phyloP scores from a whole-genome alignment of 30 jellyfish, hydroid and myxozoan genomes.

The Aurelia aurita region DNA sequence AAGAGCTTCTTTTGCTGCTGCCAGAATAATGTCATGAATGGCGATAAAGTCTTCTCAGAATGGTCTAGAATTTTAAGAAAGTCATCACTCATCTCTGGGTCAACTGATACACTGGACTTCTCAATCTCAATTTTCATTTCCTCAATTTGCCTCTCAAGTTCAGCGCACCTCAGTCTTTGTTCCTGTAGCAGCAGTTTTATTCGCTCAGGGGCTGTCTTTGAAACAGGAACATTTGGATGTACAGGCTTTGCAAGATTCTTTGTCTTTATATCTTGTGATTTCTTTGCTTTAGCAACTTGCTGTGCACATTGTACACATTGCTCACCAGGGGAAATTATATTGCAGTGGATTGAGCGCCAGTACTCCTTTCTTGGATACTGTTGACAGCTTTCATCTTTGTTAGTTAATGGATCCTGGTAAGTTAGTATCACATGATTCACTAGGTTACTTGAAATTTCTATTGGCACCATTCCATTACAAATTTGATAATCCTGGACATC shows the following conservation, averaged over 20 bases:
- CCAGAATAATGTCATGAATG: slow-evolving; percentile 45
- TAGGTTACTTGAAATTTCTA: not conserved
- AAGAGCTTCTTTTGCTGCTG: slow-evolving; percentile 32
- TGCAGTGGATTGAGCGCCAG: slow-evolving; percentile 28
- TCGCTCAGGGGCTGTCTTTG: slow-evolving; percentile 46
- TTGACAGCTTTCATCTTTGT: not conserved
- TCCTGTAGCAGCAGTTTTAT: slow-evolving; percentile 47
- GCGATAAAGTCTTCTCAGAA: slow-evolving; percentile 1
- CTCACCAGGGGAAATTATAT: slow-evolving; percentile 25
- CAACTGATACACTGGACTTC: not conserved
- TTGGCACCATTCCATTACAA: slow-evolving; percentile 2
- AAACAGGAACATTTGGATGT: slow-evolving; percentile 55
- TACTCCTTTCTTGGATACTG: slow-evolving; percentile 24
- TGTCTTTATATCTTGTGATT: slow-evolving; percentile 4
- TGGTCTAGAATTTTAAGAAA: not conserved
- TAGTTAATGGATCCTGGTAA: not conserved
- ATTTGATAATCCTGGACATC: slow-evolving; percentile 5
- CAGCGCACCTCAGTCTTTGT: slow-evolving; percentile 21
- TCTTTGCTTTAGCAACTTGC: slow-evolving; percentile 17
- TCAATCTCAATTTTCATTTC: slow-evolving; percentile 6
- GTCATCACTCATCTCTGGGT: slow-evolving; percentile 33
- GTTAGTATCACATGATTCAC: slow-evolving; percentile 1
- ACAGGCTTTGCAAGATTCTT: slow-evolving; percentile 44
- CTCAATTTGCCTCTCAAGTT: no score
- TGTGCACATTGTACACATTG: slow-evolving; percentile 19